These are phyloP conservation scores for Pseudomugil tenellus DNA, from an alignment of 2,797 vertebrate genomes.

Conservation along the genomic window DNA sequence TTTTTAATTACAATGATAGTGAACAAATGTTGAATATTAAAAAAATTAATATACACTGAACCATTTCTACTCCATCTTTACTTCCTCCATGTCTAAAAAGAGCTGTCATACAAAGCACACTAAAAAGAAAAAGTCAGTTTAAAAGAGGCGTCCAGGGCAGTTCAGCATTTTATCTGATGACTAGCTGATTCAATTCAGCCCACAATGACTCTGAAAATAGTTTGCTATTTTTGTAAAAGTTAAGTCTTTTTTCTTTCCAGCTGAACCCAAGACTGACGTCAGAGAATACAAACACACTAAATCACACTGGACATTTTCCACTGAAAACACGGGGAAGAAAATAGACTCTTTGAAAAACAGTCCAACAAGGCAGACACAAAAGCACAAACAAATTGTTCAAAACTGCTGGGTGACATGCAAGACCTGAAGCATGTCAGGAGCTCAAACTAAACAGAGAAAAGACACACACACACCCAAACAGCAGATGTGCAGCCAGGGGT, in stretches of 20 bases:
- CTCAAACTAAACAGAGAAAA: constrained; percentile 23
- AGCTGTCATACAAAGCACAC: neutral
- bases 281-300: constrained; percentile 12
- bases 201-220: constrained; percentile 21
- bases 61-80: neutral
- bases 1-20: neutral
- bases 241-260: constrained; percentile 12
- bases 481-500: constrained; percentile 47
- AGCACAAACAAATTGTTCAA: neutral
- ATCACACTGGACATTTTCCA: neutral
- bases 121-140: constrained; percentile 10
- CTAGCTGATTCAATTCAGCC: constrained; percentile 12
- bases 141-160: constrained; percentile 8
- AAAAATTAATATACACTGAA: too few relatives aligned
- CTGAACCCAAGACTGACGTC: constrained; percentile 6
- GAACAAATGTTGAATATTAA: too few relatives aligned
- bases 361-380: neutral
- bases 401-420: neutral
- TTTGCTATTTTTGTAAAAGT: constrained; percentile 43
- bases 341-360: neutral
- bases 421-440: neutral
- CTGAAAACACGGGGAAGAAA: neutral
- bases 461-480: constrained; percentile 16
- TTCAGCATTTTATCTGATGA: constrained; percentile 29
- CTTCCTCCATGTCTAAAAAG: neutral